Conservation (phyloP, 2,888 invertebrate genomes). For the Argyresthia goedartella region DNA sequence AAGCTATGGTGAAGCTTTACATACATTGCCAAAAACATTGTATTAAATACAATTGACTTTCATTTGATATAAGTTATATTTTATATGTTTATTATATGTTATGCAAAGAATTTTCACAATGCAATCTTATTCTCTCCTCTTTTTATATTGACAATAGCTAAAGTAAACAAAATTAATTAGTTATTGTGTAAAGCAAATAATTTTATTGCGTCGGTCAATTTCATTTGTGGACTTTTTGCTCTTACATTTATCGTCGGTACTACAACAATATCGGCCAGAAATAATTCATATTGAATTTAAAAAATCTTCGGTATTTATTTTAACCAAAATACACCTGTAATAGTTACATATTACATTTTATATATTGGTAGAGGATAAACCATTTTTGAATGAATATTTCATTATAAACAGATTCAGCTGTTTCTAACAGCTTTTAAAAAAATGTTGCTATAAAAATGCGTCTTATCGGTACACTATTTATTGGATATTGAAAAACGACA, state of each 20-base stretch:
- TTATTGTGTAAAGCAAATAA: slow-evolving; percentile 8
- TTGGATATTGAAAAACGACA: slow-evolving; percentile 16
- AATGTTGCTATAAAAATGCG: neutral
- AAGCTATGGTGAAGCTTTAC: slow-evolving; percentile 39
- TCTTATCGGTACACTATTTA: too few relatives aligned
- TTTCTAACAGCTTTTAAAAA: neutral
- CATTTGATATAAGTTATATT: slow-evolving; percentile 9
- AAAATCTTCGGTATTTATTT: neutral
- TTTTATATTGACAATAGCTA: slow-evolving; percentile 44
- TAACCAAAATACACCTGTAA: neutral
- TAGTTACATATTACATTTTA: neutral
- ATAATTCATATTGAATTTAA: neutral
- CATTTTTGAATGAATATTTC: too few relatives aligned
- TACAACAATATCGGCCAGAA: too few relatives aligned
- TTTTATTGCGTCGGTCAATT: neutral
- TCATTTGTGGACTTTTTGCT: neutral
- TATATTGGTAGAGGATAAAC: too few relatives aligned
- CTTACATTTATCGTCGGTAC: too few relatives aligned
- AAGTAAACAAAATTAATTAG: slow-evolving; percentile 31
- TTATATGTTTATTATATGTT: slow-evolving; percentile 27
- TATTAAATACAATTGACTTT: slow-evolving; percentile 62
- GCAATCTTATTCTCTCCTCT: slow-evolving; percentile 70
- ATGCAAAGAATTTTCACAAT: slow-evolving; percentile 56
- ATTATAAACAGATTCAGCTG: too few relatives aligned
- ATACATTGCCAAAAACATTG: slow-evolving; percentile 40